These are phyloP conservation scores for Sericinus montela DNA, from an alignment of 2,888 invertebrate species.

Conservation along the genomic window DNA sequence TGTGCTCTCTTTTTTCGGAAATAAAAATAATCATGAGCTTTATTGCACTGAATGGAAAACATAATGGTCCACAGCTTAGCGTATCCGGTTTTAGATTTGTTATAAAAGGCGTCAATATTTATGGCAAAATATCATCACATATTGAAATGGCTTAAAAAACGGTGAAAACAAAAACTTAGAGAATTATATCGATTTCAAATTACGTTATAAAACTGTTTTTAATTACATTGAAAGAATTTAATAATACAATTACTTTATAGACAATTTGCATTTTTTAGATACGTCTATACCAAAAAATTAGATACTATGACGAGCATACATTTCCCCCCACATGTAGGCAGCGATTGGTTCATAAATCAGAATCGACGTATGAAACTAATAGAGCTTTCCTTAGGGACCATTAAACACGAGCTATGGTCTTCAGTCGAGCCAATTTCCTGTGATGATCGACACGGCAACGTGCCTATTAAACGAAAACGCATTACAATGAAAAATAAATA, in stretches of 20 bases:
- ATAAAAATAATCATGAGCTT: conserved; percentile 14
- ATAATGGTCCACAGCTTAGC: conserved; percentile 11
- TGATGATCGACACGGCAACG: conserved; percentile 26
- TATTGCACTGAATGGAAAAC: conserved; percentile 13
- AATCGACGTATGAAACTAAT: conserved; percentile 50
- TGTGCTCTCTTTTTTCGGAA: conserved; percentile 11
- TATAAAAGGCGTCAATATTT: background rate
- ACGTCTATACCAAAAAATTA: too few relatives aligned
- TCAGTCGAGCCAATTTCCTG: conserved; percentile 35
- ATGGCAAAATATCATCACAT: background rate
- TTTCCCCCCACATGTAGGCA: conserved; percentile 9
- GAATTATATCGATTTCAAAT: too few relatives aligned
- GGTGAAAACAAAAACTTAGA: too few relatives aligned
- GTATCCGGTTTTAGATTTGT: conserved; percentile 10
- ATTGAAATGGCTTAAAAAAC: background rate
- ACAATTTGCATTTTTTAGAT: too few relatives aligned
- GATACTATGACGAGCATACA: conserved; percentile 21
- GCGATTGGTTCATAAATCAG: conserved; percentile 53
- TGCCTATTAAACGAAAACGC: conserved; percentile 5
- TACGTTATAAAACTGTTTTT: too few relatives aligned
- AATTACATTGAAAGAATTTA: too few relatives aligned
- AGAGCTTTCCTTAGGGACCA: conserved; percentile 51
- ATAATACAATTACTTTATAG: too few relatives aligned
- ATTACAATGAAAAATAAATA: too few relatives aligned
- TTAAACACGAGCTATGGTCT: conserved; percentile 45